Conservation (phyloP, 2,113 vertebrate species). For the Gasterosteus nipponicus region DNA sequence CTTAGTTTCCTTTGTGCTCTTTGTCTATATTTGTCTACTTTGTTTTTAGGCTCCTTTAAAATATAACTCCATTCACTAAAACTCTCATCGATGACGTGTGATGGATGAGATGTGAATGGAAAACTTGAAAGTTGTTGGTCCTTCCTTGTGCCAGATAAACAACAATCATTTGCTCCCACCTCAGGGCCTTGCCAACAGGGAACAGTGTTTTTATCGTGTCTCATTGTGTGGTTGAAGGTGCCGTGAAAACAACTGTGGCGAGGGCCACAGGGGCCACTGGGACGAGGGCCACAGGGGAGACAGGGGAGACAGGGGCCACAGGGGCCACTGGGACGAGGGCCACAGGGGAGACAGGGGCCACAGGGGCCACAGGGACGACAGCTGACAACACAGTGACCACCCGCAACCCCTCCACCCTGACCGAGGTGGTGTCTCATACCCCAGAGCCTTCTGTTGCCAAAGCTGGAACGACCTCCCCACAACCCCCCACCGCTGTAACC, state of each 20-base stretch:
- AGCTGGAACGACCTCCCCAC: fast-evolving
- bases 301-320: fast-evolving
- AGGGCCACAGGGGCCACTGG: too few relatives aligned
- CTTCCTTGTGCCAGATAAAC: not conserved
- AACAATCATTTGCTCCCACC: not conserved
- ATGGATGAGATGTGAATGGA: too few relatives aligned
- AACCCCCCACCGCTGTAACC: too few relatives aligned
- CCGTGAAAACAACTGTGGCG: fast-evolving
- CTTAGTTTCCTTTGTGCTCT: not conserved
- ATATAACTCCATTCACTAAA: too few relatives aligned
- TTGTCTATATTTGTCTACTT: not conserved
- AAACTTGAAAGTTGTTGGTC: too few relatives aligned
- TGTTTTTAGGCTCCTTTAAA: too few relatives aligned
- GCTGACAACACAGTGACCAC: not conserved
- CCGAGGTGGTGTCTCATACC: fast-evolving
- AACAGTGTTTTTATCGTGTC: not conserved
- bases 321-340: too few relatives aligned
- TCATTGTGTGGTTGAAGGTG: not conserved
- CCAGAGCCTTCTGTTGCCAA: not conserved
- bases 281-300: too few relatives aligned
- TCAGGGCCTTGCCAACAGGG: not conserved
- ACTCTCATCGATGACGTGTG: too few relatives aligned
- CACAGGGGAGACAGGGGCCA: not conserved
- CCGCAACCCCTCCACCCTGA: fast-evolving
- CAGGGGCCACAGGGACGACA: too few relatives aligned